phyloP scores from a whole-genome alignment of 2,113 vertebrate genomes.

The Butastur rufipennis region DNA sequence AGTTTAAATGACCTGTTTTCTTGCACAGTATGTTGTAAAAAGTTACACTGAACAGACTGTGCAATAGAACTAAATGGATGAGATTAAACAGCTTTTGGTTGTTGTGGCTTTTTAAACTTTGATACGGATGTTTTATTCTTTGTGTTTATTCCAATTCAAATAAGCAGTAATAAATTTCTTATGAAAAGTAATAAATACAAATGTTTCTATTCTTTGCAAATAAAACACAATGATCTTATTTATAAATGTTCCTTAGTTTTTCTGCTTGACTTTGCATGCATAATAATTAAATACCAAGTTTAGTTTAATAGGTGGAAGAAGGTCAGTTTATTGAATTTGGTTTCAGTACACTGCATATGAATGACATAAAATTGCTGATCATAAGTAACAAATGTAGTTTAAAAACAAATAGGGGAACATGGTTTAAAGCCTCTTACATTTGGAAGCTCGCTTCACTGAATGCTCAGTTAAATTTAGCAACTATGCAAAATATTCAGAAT shows the following conservation, averaged over 20 bases:
- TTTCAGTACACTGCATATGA: background rate
- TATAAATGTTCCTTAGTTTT: background rate
- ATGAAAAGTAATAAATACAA: background rate
- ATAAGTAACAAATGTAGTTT: background rate
- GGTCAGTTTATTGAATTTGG: background rate
- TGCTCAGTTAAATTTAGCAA: background rate
- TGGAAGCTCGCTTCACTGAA: conserved; percentile 10
- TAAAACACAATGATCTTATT: background rate
- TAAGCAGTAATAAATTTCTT: background rate
- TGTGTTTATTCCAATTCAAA: conserved; percentile 12
- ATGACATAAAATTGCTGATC: background rate
- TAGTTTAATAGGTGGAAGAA: background rate
- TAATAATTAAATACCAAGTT: conserved; percentile 11
- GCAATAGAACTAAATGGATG: background rate
- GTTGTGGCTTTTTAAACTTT: background rate
- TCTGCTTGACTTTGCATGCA: background rate
- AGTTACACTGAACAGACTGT: conserved; percentile 37
- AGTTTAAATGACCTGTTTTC: conserved; percentile 63
- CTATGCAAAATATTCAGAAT: conserved; percentile 32
- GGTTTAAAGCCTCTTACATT: background rate
- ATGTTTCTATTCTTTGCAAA: background rate
- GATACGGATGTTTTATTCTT: background rate
- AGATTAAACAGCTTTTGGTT: background rate
- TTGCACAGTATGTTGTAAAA: conserved; percentile 53
- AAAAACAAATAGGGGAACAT: conserved; percentile 7